Conservation (phyloP, 2,797 vertebrate genomes). For the Chelon auratus region DNA sequence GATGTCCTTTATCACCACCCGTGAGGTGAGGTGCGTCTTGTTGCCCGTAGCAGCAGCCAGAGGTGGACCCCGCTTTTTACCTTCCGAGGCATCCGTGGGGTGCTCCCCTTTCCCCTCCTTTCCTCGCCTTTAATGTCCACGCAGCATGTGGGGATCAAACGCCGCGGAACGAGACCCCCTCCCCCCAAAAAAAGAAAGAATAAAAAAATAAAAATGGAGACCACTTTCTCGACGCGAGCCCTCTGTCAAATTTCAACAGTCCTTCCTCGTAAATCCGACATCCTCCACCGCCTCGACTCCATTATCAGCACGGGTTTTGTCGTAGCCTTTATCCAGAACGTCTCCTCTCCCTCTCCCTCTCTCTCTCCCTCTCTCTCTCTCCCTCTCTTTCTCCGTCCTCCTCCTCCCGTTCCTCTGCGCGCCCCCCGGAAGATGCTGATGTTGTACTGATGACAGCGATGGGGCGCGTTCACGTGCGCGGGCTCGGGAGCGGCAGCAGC, state of each 20-base stretch:
- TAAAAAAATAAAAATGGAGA: conserved; percentile 11
- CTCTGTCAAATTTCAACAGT: conserved; percentile 78
- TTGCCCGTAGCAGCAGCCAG: conserved; percentile 61
- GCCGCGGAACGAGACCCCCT: neutral
- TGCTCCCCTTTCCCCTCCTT: conserved; percentile 56
- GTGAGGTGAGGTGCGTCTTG: conserved; percentile 44
- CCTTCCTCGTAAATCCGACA: conserved; percentile 73
- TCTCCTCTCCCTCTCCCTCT: conserved; percentile 45
- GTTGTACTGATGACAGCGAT: conserved; percentile 78
- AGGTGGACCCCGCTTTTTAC: conserved; percentile 67
- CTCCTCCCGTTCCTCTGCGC: conserved; percentile 64
- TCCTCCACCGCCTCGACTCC: conserved; percentile 77
- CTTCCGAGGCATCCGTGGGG: conserved; percentile 73
- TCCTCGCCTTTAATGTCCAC: conserved; percentile 49
- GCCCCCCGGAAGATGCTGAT: conserved; percentile 78
- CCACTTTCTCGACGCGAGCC: conserved; percentile 29
- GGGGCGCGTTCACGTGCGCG: conserved; percentile 64
- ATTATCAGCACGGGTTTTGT: conserved; percentile 74
- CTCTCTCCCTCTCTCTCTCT: conserved; percentile 38
- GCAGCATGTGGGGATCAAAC: conserved; percentile 52
- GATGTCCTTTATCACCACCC: conserved; percentile 64
- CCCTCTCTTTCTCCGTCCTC: conserved; percentile 48
- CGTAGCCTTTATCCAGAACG: conserved; percentile 70
- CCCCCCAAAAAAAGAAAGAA: conserved; percentile 1
- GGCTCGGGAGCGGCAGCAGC: conserved; percentile 22